Conservation (phyloP, 1,140 invertebrate species). For the Brachionus plicatilis region DNA sequence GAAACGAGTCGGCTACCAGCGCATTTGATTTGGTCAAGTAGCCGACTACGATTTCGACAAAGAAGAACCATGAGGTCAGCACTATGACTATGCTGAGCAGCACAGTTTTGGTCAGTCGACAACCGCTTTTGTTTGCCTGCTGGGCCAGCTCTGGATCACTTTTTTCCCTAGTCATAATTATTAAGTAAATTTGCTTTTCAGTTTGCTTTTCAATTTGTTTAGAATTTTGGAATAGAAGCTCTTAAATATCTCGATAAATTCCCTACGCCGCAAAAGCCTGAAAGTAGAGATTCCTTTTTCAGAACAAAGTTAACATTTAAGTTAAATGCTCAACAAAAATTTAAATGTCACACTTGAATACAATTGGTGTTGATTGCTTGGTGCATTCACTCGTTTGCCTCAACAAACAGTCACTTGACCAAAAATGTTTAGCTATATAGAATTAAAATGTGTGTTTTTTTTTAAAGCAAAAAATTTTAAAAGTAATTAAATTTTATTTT, state of each 20-base stretch:
- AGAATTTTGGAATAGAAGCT: background rate
- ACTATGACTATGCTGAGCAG: background rate
- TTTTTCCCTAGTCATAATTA: background rate
- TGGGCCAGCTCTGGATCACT: background rate
- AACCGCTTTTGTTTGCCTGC: background rate
- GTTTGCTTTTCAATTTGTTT: background rate
- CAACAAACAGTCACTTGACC: too few species aligned
- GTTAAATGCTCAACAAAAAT: too few species aligned
- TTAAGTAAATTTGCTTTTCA: background rate
- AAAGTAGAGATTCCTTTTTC: background rate
- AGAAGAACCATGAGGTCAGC: slow-evolving; percentile 53
- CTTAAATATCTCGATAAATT: background rate
- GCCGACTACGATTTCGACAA: slow-evolving; percentile 60
- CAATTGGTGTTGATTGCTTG: too few species aligned
- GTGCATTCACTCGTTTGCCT: too few species aligned
- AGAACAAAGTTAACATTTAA: background rate
- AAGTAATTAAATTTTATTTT: too few species aligned
- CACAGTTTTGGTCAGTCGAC: background rate
- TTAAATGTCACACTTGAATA: too few species aligned
- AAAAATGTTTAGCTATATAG: too few species aligned
- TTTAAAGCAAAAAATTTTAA: too few species aligned
- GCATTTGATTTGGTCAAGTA: slow-evolving; percentile 61
- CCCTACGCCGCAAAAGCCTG: background rate
- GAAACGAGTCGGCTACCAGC: slow-evolving; percentile 60
- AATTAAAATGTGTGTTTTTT: too few species aligned